Evolutionary conservation across 2,797 vertebrate species (phyloP).

Genomic region (Gambelia wislizenii): DNA sequence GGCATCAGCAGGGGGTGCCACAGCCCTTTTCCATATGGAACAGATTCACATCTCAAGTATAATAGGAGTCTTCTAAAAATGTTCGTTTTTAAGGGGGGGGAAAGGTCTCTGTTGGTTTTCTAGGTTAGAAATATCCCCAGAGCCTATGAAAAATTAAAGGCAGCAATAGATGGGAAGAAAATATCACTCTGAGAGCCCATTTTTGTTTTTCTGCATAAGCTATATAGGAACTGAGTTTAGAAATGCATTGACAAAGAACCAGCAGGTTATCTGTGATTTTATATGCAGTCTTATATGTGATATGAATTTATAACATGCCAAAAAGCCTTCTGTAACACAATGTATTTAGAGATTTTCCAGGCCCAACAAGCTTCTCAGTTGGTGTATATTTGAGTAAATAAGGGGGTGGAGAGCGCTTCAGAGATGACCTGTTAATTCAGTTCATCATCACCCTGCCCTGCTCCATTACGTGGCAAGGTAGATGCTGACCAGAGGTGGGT

Average conservation of each 20-base stretch:
- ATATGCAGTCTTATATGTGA: not conserved
- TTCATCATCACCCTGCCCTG: too few relatives aligned
- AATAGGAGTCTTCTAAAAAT: not conserved
- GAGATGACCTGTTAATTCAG: too few relatives aligned
- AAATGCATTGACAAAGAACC: not conserved
- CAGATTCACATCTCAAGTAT: not conserved
- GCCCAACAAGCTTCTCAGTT: not conserved
- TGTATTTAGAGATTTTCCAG: not conserved
- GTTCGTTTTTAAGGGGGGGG: too few relatives aligned
- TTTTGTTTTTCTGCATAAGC: constrained; percentile 7
- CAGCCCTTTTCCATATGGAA: constrained; percentile 5
- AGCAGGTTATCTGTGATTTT: not conserved
- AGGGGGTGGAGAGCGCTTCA: not conserved
- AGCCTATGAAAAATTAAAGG: constrained; percentile 12
- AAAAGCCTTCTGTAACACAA: not conserved
- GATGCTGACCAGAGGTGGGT: too few relatives aligned
- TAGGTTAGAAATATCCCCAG: not conserved
- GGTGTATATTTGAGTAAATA: not conserved
- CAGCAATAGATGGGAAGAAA: not conserved
- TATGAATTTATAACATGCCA: not conserved
- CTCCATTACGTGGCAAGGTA: too few relatives aligned
- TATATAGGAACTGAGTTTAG: not conserved
- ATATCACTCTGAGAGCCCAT: not conserved
- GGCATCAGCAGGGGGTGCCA: constrained; percentile 58
- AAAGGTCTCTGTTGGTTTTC: constrained; percentile 12